Base-by-base conservation (phyloP, 2,797 vertebrate species). In the Acridotheres tristis region DNA sequence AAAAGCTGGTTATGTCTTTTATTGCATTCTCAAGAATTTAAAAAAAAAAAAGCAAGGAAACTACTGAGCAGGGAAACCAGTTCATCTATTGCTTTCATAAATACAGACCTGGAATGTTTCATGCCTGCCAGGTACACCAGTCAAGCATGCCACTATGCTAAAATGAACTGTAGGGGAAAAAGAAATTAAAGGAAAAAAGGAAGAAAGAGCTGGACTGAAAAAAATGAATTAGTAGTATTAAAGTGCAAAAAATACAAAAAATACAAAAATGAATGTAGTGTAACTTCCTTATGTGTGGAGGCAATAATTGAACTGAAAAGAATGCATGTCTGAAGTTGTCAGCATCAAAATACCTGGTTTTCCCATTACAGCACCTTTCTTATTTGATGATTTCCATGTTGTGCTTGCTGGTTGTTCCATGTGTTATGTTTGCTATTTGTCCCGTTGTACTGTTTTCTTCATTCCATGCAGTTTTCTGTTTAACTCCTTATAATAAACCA, bases 161-260 rank as follows among this genome's bases (percentile, higher is more conserved):
- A 85, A 96, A 91, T 77, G 63, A 89, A 71, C 71, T 77, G 87
- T 26, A 36, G 32, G 80, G 29, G 71, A 50, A 93, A 95, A 91
- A 82, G 53, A 87, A 82, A 74, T 92, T 87, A 79, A 85, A 93
- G 59, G 53, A 27, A 85, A 77, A 89, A 85, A 68, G 34, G 77
- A 83, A 43, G 29, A 38, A 76, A 86, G 85, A 73, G 10, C 7
- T 59, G 40, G 65, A 67, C 54, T 61, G 48, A 71, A 95, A 84
- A 93, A 93, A 93, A 76, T 50, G 89, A 94, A 66, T 63, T 34
- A 34, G 34, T 34, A 16, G 6, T 2, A 79, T 67, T 89, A 29
- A 73, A 82, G 12, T 42, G 11, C 4, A 87, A 92, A 93, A 77
- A 62, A 13, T 13, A 6, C 11, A 82, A 89, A 90, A 93, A 71